These are phyloP conservation scores for Ictalurus furcatus DNA, from an alignment of 2,113 vertebrate species.

Conservation along the genomic window DNA sequence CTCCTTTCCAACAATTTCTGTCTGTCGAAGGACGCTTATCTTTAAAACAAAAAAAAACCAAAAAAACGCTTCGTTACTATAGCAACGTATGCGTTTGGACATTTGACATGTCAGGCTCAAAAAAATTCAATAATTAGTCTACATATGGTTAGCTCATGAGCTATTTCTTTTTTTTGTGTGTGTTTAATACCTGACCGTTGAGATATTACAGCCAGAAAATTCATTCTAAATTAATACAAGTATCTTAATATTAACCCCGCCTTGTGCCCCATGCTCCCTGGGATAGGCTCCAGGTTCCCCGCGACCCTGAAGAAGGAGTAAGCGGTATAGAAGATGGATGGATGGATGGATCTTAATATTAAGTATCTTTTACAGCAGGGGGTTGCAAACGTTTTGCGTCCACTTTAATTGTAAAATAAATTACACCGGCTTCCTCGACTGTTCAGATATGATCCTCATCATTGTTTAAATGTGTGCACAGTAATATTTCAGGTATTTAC, in stretches of 20 bases:
- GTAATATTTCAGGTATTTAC: not conserved
- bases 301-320: too few relatives aligned
- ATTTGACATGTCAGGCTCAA: not conserved
- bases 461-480: not conserved
- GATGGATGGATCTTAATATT: not conserved
- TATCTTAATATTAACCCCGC: too few relatives aligned
- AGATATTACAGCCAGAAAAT: not conserved
- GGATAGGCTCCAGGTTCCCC: too few relatives aligned
- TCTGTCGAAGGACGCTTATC: too few relatives aligned
- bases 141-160: too few relatives aligned
- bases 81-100: not conserved
- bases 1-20: not conserved
- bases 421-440: not conserved
- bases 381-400: not conserved
- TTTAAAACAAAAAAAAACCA: too few relatives aligned
- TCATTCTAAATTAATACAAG: not conserved
- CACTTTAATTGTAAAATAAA: not conserved
- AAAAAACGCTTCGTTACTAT: not conserved
- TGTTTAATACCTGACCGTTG: not conserved
- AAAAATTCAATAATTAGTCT: not conserved
- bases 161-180: not conserved
- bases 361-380: not conserved
- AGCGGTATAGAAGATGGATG: too few relatives aligned
- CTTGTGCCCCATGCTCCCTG: too few relatives aligned
- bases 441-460: not conserved